Evolutionary conservation across 2,888 invertebrate species (phyloP).

Genomic region (Acanthacorydalis orientalis): DNA sequence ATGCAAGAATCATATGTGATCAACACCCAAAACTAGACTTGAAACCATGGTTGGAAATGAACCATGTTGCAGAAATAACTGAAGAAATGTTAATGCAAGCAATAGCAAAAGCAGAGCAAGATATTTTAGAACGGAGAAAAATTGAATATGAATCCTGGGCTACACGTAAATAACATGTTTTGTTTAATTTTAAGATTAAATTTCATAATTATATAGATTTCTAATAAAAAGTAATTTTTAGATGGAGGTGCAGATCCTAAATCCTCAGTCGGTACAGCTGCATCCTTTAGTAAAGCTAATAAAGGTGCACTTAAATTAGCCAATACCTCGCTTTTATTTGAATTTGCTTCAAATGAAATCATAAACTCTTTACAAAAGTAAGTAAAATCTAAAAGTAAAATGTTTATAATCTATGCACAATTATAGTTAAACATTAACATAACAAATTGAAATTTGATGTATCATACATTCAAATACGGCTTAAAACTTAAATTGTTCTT

Average conservation of each 20-base stretch:
- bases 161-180: constrained; percentile 33
- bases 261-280: constrained; percentile 72
- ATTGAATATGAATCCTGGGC: constrained; percentile 72
- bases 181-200: neutral
- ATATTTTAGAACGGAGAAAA: constrained; percentile 54
- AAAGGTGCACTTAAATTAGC: constrained; percentile 66
- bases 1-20: constrained; percentile 55
- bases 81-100: constrained; percentile 58
- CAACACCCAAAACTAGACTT: constrained; percentile 53
- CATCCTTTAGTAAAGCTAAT: constrained; percentile 81
- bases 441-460: neutral
- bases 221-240: constrained; percentile 19
- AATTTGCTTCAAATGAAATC: constrained; percentile 75
- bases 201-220: neutral
- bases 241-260: constrained; percentile 72
- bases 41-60: constrained; percentile 53
- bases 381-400: constrained; percentile 11
- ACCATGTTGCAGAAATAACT: constrained; percentile 45
- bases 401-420: neutral
- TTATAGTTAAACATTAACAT: neutral
- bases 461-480: neutral
- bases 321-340: constrained; percentile 72
- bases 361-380: constrained; percentile 47
- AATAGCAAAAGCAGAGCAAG: constrained; percentile 60
- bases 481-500: neutral